phyloP scores from a whole-genome alignment of 2,113 vertebrate genomes.

The Poecilia latipinna region DNA sequence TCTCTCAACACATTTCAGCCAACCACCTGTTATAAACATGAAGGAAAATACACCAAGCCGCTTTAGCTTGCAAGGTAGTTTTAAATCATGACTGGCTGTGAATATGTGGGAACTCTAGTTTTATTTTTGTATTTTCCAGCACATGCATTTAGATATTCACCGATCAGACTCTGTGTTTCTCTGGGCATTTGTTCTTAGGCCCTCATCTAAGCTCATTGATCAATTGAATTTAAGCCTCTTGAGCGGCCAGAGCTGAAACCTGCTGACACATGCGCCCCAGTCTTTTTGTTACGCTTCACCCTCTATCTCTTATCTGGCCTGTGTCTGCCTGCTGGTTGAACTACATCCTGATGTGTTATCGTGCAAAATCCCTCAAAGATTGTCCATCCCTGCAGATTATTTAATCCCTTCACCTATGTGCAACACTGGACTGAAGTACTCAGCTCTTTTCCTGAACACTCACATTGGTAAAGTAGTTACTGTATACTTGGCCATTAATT shows the following conservation, averaged over 20 bases:
- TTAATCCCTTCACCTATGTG: constrained; percentile 11
- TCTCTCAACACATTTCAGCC: not conserved
- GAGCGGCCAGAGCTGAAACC: constrained; percentile 74
- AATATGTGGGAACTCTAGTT: not conserved
- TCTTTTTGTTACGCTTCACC: constrained; percentile 74
- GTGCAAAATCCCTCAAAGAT: not conserved
- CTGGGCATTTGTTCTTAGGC: constrained; percentile 70
- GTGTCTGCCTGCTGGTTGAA: constrained; percentile 20
- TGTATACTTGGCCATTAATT: constrained; percentile 32
- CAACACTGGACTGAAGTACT: not conserved
- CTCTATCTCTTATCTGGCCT: constrained; percentile 21
- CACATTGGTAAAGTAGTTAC: constrained; percentile 10
- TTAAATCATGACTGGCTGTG: not conserved
- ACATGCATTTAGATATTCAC: constrained; percentile 48
- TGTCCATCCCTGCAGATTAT: constrained; percentile 9
- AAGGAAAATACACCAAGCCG: not conserved
- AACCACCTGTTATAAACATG: not conserved
- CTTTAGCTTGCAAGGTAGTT: not conserved
- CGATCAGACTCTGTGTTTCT: constrained; percentile 55
- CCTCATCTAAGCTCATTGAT: constrained; percentile 80
- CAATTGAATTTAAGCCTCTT: constrained; percentile 83
- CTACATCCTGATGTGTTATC: constrained; percentile 15
- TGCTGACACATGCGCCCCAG: constrained; percentile 80
- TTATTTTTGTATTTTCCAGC: not conserved
- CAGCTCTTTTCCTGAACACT: not conserved